Evolutionary conservation across 1,140 invertebrate genomes (phyloP).

Genomic region (Asobara japonica): DNA sequence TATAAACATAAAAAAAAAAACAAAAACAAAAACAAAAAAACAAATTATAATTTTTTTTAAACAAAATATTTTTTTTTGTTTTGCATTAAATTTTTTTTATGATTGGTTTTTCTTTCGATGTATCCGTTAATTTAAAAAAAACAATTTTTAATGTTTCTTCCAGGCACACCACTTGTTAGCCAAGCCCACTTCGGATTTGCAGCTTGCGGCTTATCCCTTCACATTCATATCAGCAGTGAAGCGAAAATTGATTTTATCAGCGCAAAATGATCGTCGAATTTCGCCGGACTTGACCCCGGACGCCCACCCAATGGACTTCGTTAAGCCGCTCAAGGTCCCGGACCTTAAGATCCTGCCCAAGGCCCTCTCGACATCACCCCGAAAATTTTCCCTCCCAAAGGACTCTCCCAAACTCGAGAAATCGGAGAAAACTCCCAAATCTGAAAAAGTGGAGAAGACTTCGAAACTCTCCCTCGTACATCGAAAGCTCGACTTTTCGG

Average conservation of each 20-base stretch:
- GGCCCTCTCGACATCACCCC: conserved; percentile 45
- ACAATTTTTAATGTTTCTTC: background rate
- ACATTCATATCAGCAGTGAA: conserved; percentile 63
- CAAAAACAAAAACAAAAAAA: too few relatives aligned
- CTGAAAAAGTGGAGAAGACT: conserved; percentile 46
- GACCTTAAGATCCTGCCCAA: conserved; percentile 64
- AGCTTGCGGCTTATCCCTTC: conserved; percentile 59
- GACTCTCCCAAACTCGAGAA: conserved; percentile 48
- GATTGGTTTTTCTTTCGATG: too few relatives aligned
- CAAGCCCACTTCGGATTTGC: conserved; percentile 33
- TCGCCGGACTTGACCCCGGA: conserved; percentile 31
- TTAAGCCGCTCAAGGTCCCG: conserved; percentile 60
- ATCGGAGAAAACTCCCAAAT: conserved; percentile 47
- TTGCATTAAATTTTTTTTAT: too few relatives aligned
- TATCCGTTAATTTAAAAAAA: too few relatives aligned
- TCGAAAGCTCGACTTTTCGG: conserved; percentile 60
- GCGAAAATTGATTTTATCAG: conserved; percentile 53
- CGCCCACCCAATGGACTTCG: conserved; percentile 54
- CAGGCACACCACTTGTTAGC: background rate
- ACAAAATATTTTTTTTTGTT: too few relatives aligned
- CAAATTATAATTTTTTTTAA: too few relatives aligned
- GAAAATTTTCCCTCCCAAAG: conserved; percentile 49
- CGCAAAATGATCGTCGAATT: conserved; percentile 34
- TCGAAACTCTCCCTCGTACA: conserved; percentile 38
- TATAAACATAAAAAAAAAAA: too few relatives aligned